Evolutionary conservation across 2,888 invertebrate species (phyloP), one percentile per base, ranked within the genome.

Genomic region (Apodemia duryi): DNA sequence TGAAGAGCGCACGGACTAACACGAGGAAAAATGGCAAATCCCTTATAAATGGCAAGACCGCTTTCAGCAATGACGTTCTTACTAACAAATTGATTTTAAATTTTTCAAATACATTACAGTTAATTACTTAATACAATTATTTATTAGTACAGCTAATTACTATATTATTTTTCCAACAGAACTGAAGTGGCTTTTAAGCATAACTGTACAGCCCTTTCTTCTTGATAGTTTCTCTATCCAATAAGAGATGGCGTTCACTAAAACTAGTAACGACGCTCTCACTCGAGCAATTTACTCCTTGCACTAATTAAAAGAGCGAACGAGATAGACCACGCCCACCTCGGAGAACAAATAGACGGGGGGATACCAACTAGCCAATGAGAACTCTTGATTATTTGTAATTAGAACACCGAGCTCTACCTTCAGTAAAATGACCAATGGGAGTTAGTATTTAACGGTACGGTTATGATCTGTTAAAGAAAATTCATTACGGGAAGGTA

Each of bases 221-320:
- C 78, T 80, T 78, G 76, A 76, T 85, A 87, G 86, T 88, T 81
- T 79, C 82, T 80, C 81, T 86, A 84, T 85, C 89, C 91, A 88
- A 88, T 89, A 86, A 87, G 88, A 89, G 91, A 86, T 89, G 91
- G 88, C 88, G 89, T 79, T 81, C 76, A 77, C 77, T 78, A 76
- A 83, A 87, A 87, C 88, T 88, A 88, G 73, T 72, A 72, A 74
- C 73, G 73, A 81, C 83, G 83, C 80, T 81, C 88, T 89, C 91
- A 86, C 87, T 86, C 88, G 81, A 88, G 83, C 92, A 92, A 92
- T 92, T 92, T 92, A 91, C 91, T 91, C 92, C 90, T 91, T 89
- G 85, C 88, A 91, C 91, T 92, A 92, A 92, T 92, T 92, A 92
- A 92, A 92, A 92, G 88, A 88, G 88, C 83, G 89, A 88, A 88